These are phyloP conservation scores for Aphelinus atriplicis DNA, from an alignment of 1,140 invertebrate species.

Conservation along the genomic window DNA sequence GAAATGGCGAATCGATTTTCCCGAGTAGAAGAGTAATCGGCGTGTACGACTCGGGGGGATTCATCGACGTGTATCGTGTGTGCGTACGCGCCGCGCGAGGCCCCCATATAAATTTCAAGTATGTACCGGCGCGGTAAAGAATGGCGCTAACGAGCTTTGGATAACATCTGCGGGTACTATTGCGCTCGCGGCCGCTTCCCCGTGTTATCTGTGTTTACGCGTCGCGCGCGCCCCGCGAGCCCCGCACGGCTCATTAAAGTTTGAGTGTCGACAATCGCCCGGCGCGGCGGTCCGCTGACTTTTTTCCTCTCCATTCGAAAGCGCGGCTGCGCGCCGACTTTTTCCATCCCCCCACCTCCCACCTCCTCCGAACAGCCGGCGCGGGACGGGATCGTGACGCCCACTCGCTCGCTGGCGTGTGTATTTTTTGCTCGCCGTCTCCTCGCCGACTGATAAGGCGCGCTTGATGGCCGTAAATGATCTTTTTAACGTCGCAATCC, in stretches of 20 bases:
- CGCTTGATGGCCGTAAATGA: constrained; percentile 26
- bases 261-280: constrained; percentile 13
- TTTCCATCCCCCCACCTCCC: background rate
- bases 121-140: constrained; percentile 37
- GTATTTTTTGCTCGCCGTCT: constrained; percentile 2
- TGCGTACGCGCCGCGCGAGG: constrained; percentile 24
- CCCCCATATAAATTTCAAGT: constrained; percentile 33
- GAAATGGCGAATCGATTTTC: constrained; percentile 39
- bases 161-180: constrained; percentile 31
- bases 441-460: background rate
- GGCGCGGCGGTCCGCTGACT: background rate
- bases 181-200: background rate
- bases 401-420: background rate
- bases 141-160: constrained; percentile 36
- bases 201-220: background rate
- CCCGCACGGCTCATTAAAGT: constrained; percentile 21
- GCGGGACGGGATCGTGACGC: background rate
- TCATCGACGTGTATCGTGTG: background rate
- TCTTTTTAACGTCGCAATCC: constrained; percentile 14
- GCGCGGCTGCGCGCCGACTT: background rate
- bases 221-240: background rate
- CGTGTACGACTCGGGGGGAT: constrained; percentile 24
- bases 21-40: constrained; percentile 36
- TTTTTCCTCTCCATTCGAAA: background rate
- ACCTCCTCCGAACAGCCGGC: background rate